Percentiles rank a stretch among this genome's conserved stretches.
These are phyloP conservation scores for Helicoverpa assulta DNA, from an alignment of 2,888 invertebrate species.

Conservation along the genomic window DNA sequence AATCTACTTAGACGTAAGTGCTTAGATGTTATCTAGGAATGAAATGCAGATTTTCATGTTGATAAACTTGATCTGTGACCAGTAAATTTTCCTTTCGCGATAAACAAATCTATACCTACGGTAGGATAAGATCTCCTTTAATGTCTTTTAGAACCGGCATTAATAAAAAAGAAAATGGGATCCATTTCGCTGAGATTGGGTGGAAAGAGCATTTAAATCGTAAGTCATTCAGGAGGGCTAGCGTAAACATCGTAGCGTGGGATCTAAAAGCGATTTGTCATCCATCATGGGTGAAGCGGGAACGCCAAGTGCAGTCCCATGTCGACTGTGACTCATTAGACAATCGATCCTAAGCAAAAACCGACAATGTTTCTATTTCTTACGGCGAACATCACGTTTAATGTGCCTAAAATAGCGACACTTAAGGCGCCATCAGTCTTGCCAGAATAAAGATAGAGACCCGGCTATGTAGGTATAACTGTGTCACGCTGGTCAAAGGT, in stretches of 20 bases:
- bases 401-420: constrained; percentile 57
- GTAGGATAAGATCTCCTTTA: constrained; percentile 41
- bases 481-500: background rate
- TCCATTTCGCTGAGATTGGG: constrained; percentile 59
- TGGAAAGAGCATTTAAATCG: constrained; percentile 71
- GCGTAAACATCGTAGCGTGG: constrained; percentile 75
- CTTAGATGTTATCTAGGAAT: constrained; percentile 53
- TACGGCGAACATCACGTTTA: constrained; percentile 48
- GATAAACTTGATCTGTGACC: constrained; percentile 43
- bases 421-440: constrained; percentile 40
- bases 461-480: constrained; percentile 1
- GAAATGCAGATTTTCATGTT: constrained; percentile 48
- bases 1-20: constrained; percentile 48
- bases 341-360: constrained; percentile 81
- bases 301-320: constrained; percentile 86
- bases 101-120: constrained; percentile 31
- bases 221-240: constrained; percentile 73
- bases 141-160: constrained; percentile 41
- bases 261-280: constrained; percentile 86
- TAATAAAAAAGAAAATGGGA: constrained; percentile 58
- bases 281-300: constrained; percentile 81
- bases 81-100: constrained; percentile 31
- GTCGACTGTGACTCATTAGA: constrained; percentile 87
- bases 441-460: constrained; percentile 9
- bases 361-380: constrained; percentile 66